Evolutionary conservation across 2,797 vertebrate species (phyloP), one percentile per base, ranked within the genome.

Genomic region (Hephaestus fuliginosus): DNA sequence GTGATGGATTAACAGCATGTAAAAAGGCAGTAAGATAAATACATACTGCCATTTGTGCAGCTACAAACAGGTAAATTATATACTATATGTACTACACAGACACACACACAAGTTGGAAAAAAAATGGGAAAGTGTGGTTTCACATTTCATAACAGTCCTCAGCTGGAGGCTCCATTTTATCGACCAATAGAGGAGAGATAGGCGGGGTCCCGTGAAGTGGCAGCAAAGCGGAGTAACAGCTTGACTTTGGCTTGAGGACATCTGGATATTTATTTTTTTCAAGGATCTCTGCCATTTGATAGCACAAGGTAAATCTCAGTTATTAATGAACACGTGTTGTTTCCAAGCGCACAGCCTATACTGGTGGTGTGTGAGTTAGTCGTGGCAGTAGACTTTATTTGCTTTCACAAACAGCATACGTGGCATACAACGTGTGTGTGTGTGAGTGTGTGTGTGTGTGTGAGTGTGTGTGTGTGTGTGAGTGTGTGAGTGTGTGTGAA

Each of bases 201-300:
- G 91, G 92, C 49, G 90, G 92, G 88, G 90, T 82, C 70, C 15
- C 28, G 18, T 55, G 25, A 22, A 70, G 69, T n/a, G n/a, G 76
- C 46, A 55, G 49, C 52, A 7, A 39, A 12, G 22, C 4, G 4
- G 18, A 5, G 13, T 22, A 39, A 9, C 4, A 39, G 44, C 65
- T 83, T 87, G 80, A 89, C 86, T 80, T 86, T 84, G 49, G 3
- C 22, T 61, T 72, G 12, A 74, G 80, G 83, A 88, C 86, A 48
- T 46, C 70, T 74, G 69, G 76, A 57, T 51, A 65, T 25, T 25
- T 3, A 33, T 33, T 30, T 52, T 80, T 58, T 61, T 33, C 22
- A 43, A 61, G 65, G 78, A 82, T 28, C 6, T 61, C 33, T 30
- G 4, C 48, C 7, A 2, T 28, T 56, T 67, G 7, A 39, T 7